A percentile compares a stretch with the other conserved stretches of the same genome.
These are phyloP conservation scores for Neodon shergylaensis DNA, from an alignment of 2,113 vertebrate genomes.

Conservation along the genomic window DNA sequence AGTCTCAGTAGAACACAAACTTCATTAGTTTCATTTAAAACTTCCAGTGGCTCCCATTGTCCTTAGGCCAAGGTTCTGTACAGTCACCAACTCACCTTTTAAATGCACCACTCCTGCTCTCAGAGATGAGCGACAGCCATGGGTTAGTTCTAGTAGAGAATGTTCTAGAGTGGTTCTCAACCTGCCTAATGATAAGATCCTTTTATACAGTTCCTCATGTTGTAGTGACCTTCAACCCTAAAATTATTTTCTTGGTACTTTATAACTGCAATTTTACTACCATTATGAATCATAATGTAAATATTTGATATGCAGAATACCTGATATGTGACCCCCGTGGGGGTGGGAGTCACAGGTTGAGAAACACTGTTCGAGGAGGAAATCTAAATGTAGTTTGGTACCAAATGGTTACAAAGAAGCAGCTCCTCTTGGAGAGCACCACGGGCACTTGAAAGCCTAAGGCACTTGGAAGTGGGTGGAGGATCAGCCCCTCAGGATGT, in stretches of 20 bases:
- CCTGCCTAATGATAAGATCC: too few relatives aligned
- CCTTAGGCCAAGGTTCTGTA: neutral
- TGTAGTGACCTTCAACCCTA: neutral
- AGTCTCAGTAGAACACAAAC: neutral
- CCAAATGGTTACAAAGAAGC: neutral
- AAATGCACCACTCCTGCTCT: neutral
- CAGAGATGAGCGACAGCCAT: neutral
- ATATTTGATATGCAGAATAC: neutral
- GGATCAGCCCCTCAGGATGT: accelerated
- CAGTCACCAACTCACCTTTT: neutral
- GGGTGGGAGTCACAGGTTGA: neutral
- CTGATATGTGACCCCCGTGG: neutral
- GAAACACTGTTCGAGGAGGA: neutral
- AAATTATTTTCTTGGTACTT: neutral
- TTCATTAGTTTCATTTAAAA: neutral
- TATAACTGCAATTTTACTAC: neutral
- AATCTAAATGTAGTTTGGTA: neutral
- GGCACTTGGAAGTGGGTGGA: neutral
- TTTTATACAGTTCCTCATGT: neutral
- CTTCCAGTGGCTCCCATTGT: neutral
- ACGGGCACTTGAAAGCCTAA: neutral
- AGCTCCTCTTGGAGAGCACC: neutral
- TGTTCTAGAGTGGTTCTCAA: neutral
- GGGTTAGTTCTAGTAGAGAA: neutral
- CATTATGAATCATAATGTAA: neutral